Percentiles rank a stretch among this genome's conserved stretches.
Conservation (phyloP, 1,140 invertebrate species). For the Hormaphis cornu region DNA sequence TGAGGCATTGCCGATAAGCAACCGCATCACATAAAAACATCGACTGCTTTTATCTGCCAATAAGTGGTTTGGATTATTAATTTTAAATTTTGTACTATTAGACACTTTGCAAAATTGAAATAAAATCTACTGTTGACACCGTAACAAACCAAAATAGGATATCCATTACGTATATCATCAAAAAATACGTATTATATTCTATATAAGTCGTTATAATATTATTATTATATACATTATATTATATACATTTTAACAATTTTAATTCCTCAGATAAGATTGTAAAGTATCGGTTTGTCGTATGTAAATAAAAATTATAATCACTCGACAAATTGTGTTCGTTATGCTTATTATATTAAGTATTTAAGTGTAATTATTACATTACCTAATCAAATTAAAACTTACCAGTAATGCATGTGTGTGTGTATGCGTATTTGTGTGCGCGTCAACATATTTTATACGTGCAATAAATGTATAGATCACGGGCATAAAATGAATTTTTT, state of each 20-base stretch:
- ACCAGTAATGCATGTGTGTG: too few relatives aligned
- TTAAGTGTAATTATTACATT: too few relatives aligned
- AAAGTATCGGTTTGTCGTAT: not conserved
- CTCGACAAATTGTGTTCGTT: not conserved
- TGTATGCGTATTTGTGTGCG: too few relatives aligned
- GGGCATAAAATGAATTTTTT: too few relatives aligned
- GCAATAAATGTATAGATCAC: too few relatives aligned
- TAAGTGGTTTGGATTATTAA: not conserved
- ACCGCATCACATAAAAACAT: conserved; percentile 13
- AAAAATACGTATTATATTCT: not conserved
- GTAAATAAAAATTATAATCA: not conserved
- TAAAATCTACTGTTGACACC: not conserved
- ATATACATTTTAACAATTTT: not conserved
- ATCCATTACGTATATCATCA: not conserved
- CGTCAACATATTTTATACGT: too few relatives aligned
- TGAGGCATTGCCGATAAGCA: conserved; percentile 20
- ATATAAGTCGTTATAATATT: too few relatives aligned
- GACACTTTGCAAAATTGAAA: not conserved
- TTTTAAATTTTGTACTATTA: not conserved
- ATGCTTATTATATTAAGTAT: too few relatives aligned
- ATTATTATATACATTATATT: not conserved
- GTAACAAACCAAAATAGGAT: not conserved
- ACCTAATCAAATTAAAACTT: too few relatives aligned
- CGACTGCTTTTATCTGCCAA: conserved; percentile 10
- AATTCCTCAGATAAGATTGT: conserved; percentile 14